phyloP scores from a whole-genome alignment of 2,888 invertebrate species.

The Phrixothrix hirtus region DNA sequence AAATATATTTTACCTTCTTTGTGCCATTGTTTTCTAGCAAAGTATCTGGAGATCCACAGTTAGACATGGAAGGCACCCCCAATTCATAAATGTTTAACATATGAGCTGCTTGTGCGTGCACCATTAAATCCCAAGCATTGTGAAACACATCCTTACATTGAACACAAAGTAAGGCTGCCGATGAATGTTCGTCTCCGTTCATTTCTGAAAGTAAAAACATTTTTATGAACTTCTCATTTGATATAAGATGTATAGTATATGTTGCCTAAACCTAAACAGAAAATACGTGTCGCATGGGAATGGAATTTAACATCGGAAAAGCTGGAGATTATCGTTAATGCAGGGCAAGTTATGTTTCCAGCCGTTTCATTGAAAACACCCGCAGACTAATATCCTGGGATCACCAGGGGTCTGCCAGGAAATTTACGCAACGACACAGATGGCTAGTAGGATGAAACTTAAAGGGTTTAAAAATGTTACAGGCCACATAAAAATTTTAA shows the following conservation, averaged over 20 bases:
- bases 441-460: conserved; percentile 34
- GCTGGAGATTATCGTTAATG: conserved; percentile 39
- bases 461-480: conserved; percentile 8
- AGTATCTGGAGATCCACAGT: conserved; percentile 49
- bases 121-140: conserved; percentile 71
- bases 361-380: conserved; percentile 41
- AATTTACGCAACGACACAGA: conserved; percentile 47
- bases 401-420: conserved; percentile 35
- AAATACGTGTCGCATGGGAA: conserved; percentile 25
- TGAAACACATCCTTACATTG: conserved; percentile 69
- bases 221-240: conserved; percentile 4
- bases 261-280: conserved; percentile 16
- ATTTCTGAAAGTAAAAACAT: conserved; percentile 42
- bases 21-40: conserved; percentile 32
- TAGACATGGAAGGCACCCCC: conserved; percentile 54
- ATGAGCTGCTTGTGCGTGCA: conserved; percentile 69
- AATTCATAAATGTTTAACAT: conserved; percentile 70
- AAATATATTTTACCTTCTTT: conserved; percentile 17
- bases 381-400: conserved; percentile 42
- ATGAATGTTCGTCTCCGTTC: conserved; percentile 47
- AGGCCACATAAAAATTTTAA: neutral
- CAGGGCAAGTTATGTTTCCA: conserved; percentile 35
- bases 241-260: neutral
- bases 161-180: conserved; percentile 64
- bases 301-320: conserved; percentile 36